Percentiles rank a stretch among this genome's conserved stretches.
Evolutionary conservation across 2,888 invertebrate species (phyloP).

Genomic region (Cosmopolites sordidus): DNA sequence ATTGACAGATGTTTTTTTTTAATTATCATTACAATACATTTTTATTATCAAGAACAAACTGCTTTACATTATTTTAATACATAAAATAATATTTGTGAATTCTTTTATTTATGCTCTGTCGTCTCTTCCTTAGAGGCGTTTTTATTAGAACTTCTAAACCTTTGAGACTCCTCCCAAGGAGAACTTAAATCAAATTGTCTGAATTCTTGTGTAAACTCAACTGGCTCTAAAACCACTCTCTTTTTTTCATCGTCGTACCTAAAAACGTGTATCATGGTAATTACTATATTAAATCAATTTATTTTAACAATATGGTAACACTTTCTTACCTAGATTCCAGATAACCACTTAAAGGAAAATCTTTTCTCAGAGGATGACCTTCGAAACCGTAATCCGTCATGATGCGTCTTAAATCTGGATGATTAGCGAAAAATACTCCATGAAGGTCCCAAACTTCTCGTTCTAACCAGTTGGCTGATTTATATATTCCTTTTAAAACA

Average conservation of each 20-base stretch:
- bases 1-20: no score
- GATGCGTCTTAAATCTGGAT: constrained; percentile 94
- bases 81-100: no score
- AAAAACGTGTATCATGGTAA: constrained; percentile 3
- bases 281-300: background rate
- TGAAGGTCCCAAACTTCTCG: constrained; percentile 97
- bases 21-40: no score
- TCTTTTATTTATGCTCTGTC: no score
- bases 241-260: constrained; percentile 97
- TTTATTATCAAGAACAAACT: no score
- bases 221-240: constrained; percentile 91
- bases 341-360: constrained; percentile 95
- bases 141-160: constrained; percentile 55
- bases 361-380: constrained; percentile 96
- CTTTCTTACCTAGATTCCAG: constrained; percentile 61
- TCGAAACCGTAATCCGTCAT: constrained; percentile 99
- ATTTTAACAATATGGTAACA: background rate
- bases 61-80: no score
- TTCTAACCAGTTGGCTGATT: constrained; percentile 94
- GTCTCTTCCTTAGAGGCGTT: no score
- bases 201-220: constrained; percentile 96
- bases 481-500: constrained; percentile 50
- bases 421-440: constrained; percentile 95
- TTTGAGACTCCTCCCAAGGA: constrained; percentile 97
- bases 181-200: constrained; percentile 92